These are phyloP conservation scores for Uloborus plumipes DNA, from an alignment of 2,888 invertebrate genomes.

Conservation along the genomic window DNA sequence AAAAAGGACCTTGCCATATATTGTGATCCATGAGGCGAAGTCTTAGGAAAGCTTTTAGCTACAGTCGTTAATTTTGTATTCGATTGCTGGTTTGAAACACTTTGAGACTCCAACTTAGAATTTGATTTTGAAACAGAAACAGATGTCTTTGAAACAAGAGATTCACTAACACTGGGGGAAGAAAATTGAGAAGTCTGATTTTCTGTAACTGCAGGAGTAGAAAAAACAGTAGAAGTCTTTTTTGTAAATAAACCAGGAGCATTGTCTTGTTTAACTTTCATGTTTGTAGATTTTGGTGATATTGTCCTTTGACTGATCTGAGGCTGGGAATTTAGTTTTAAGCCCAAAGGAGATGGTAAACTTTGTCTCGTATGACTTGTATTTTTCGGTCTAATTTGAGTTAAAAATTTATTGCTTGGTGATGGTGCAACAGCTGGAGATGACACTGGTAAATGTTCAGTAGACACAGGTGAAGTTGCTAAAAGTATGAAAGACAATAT, in stretches of 20 bases:
- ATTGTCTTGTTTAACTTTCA: slow-evolving; percentile 34
- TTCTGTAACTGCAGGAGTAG: slow-evolving; percentile 1
- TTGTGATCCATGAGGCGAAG: slow-evolving; percentile 24
- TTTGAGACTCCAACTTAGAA: slow-evolving; percentile 25
- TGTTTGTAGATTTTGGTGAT: slow-evolving; percentile 32
- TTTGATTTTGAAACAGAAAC: slow-evolving; percentile 20
- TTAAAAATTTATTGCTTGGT: slow-evolving; percentile 35
- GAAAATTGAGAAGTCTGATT: slow-evolving; percentile 19
- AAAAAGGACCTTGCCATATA: slow-evolving; percentile 34
- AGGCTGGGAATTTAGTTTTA: slow-evolving; percentile 43
- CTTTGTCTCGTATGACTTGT: slow-evolving; percentile 30
- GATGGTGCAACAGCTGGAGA: slow-evolving; percentile 19
- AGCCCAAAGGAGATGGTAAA: slow-evolving; percentile 34
- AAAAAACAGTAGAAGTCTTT: slow-evolving; percentile 27
- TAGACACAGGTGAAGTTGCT: slow-evolving; percentile 27
- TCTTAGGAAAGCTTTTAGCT: slow-evolving; percentile 38
- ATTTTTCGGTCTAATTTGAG: slow-evolving; percentile 35
- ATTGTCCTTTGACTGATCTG: slow-evolving; percentile 27
- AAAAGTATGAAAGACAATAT: neutral
- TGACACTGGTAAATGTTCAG: slow-evolving; percentile 26
- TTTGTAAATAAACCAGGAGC: slow-evolving; percentile 30
- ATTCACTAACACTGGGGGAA: slow-evolving; percentile 20
- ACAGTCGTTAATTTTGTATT: slow-evolving; percentile 23
- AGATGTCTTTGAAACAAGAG: slow-evolving; percentile 3
- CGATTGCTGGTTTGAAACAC: slow-evolving; percentile 17